phyloP scores from a whole-genome alignment of 2,888 invertebrate species.

The Lochmaea crataegi region DNA sequence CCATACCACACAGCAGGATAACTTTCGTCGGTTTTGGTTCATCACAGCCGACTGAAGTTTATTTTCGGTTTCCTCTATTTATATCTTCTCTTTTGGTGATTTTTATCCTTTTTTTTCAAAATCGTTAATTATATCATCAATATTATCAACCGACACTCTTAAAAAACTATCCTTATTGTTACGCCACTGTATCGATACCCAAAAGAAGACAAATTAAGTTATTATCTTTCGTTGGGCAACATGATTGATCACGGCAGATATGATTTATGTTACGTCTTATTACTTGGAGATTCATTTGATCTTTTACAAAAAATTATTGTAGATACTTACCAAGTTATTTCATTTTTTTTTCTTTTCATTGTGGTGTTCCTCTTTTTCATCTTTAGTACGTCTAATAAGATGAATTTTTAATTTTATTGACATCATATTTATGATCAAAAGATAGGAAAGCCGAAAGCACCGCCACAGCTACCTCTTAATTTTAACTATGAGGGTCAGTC shows the following conservation, averaged over 20 bases:
- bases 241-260: constrained; percentile 60
- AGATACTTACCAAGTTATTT: constrained; percentile 12
- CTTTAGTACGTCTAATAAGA: constrained; percentile 3
- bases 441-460: constrained; percentile 2
- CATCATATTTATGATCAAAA: constrained; percentile 10
- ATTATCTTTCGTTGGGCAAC: constrained; percentile 56
- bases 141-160: neutral
- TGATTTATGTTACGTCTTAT: constrained; percentile 59
- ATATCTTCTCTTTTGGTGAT: no score
- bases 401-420: constrained; percentile 18
- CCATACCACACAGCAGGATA: no score
- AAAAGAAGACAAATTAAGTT: constrained; percentile 58
- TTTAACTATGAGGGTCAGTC: neutral
- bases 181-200: constrained; percentile 30
- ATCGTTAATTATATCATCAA: no score
- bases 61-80: no score
- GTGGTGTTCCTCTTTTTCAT: constrained; percentile 11
- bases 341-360: neutral
- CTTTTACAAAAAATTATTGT: constrained; percentile 42
- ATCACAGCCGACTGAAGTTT: no score
- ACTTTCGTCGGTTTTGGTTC: no score
- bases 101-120: no score
- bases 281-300: constrained; percentile 49
- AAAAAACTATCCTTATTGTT: neutral
- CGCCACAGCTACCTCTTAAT: neutral